Base-by-base conservation (phyloP, 2,797 vertebrate species). In the Sebastes flavidus region DNA sequence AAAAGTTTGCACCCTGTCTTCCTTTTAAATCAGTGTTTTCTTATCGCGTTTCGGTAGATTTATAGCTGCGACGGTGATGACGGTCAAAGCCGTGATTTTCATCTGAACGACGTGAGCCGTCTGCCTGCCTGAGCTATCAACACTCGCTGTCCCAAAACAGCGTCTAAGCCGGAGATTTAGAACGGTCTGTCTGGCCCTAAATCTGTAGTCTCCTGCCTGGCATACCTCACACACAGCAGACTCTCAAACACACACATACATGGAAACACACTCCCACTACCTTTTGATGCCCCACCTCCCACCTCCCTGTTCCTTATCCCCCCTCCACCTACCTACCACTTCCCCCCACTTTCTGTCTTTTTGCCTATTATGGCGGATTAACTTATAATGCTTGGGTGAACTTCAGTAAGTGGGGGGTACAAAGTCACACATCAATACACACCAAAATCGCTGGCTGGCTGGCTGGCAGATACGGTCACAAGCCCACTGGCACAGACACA, bases 311-410 rank as follows among this genome's bases (percentile, higher is more conserved):
- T 85, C 86, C 42, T 73, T 80, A 63, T 22, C 62, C 72, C 76
- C 34, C 22, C 13, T 1, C 36, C 62, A 10, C 38, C 56, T 70
- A 72, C 78, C 72, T 76, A 60, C 52, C 52, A 56, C 84, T 71
- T 55, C 32, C 77, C 78, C 78, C 73, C 82, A 82, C 68, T 72
- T 88, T 90, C 82, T 83, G 82, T 90, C 88, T 89, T 93, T 94
- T 91, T 90, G 87, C 95, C 92, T 93, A 96, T 96, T 96, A 96
- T 90, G 85, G 86, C 22, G 94, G 95, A 96, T 96, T 96, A 96
- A 92, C 94, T 95, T 91, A 84, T 91, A 92, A 95, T 93, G 95
- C 94, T 95, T 95, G 95, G 92, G 94, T 94, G 95, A 93, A 95
- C 94, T 89, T 91, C 88, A 88, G 91, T 91, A 85, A 92, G 93